These are phyloP conservation scores for Anolis carolinensis DNA, from an alignment of 2,113 vertebrate genomes.

Conservation along the genomic window DNA sequence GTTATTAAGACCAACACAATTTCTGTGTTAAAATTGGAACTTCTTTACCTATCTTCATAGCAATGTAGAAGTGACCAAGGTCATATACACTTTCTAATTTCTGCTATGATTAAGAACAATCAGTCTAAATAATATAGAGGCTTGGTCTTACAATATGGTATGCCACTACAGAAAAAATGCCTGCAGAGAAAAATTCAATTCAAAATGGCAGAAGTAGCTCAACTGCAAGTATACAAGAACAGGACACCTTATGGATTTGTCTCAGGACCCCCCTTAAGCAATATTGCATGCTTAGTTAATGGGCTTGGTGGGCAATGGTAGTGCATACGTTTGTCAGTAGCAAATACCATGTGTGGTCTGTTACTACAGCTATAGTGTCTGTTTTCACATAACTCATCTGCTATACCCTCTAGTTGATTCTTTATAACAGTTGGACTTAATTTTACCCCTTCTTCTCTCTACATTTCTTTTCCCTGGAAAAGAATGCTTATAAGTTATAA, in stretches of 20 bases:
- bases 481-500: too few relatives aligned
- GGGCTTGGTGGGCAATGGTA: neutral
- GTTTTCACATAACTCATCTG: too few relatives aligned
- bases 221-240: neutral
- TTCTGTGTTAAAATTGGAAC: neutral
- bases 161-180: neutral
- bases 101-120: neutral
- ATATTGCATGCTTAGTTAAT: neutral
- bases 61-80: neutral
- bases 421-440: too few relatives aligned
- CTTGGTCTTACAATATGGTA: too few relatives aligned
- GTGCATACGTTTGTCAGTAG: neutral
- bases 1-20: neutral
- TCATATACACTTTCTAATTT: neutral
- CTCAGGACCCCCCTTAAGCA: neutral
- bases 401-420: too few relatives aligned
- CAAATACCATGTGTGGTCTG: neutral
- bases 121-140: neutral
- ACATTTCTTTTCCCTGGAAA: too few relatives aligned
- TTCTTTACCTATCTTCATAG: neutral
- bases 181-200: neutral
- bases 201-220: neutral
- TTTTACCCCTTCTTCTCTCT: too few relatives aligned
- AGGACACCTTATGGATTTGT: neutral
- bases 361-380: neutral